Evolutionary conservation across 1,140 invertebrate genomes (phyloP).

Genomic region (Theocolax elegans): DNA sequence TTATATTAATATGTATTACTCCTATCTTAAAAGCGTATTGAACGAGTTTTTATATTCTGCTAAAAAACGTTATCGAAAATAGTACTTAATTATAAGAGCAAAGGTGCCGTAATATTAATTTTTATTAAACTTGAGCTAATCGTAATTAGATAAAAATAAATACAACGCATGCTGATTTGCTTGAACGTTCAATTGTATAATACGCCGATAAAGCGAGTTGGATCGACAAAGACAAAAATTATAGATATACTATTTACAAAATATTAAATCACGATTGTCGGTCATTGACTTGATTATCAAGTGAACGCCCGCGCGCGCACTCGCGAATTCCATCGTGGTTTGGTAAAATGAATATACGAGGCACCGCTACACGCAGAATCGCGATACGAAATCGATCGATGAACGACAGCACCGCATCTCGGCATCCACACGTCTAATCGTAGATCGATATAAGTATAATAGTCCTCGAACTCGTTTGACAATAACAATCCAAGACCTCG

Average conservation of each 20-base stretch:
- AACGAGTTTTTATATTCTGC: too few species aligned
- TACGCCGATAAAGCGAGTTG: too few species aligned
- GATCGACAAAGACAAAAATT: too few species aligned
- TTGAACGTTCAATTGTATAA: too few species aligned
- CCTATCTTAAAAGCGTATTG: too few species aligned
- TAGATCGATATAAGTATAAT: conserved; percentile 9
- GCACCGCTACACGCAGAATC: background rate
- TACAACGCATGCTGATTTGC: too few species aligned
- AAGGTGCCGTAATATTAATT: too few species aligned
- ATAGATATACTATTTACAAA: conserved; percentile 25
- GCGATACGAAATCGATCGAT: background rate
- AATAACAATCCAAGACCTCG: background rate
- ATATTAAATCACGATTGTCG: conserved; percentile 11
- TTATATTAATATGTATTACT: too few species aligned
- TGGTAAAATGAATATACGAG: background rate
- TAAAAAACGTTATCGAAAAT: too few species aligned
- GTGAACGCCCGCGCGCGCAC: background rate
- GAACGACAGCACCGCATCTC: background rate
- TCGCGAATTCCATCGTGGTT: background rate
- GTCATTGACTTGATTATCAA: conserved; percentile 14
- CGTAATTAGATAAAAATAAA: too few species aligned
- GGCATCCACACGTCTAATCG: conserved; percentile 5
- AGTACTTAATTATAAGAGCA: too few species aligned
- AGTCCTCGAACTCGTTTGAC: background rate
- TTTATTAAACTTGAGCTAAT: too few species aligned